phyloP scores from a whole-genome alignment of 1,140 invertebrate species.

The Trichonephila clavata region DNA sequence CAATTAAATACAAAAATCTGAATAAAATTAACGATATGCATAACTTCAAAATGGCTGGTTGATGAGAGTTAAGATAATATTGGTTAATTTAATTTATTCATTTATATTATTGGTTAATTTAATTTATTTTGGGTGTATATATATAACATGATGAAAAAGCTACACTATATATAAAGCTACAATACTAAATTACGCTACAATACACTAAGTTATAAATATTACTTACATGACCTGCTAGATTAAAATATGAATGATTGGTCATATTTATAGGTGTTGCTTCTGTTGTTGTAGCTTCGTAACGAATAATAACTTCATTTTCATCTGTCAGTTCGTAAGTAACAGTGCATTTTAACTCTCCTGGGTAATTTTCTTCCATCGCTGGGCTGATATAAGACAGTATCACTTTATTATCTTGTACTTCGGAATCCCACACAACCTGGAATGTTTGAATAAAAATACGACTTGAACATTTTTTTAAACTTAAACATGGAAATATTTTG shows the following conservation, averaged over 20 bases:
- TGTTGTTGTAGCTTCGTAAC: conserved; percentile 87
- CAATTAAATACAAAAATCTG: too few species aligned
- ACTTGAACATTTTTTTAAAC: too few species aligned
- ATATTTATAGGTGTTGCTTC: conserved; percentile 93
- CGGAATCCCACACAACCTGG: conserved; percentile 81
- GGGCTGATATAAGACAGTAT: conserved; percentile 87
- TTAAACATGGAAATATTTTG: too few species aligned
- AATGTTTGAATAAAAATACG: not conserved
- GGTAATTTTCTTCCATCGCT: conserved; percentile 93
- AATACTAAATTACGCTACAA: too few species aligned
- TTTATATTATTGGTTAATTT: too few species aligned
- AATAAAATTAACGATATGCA: too few species aligned
- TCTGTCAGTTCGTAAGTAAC: conserved; percentile 87
- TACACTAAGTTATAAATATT: not conserved
- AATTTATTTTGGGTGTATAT: too few species aligned
- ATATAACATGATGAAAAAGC: too few species aligned
- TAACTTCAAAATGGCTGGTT: too few species aligned
- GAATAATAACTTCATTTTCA: conserved; percentile 87
- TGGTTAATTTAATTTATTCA: too few species aligned
- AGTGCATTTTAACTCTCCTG: conserved; percentile 86
- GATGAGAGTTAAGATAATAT: too few species aligned
- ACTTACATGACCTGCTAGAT: conserved; percentile 90
- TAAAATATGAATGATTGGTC: conserved; percentile 97
- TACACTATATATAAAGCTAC: too few species aligned
- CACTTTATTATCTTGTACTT: conserved; percentile 82